Percentiles rank a stretch among this genome's conserved stretches.
phyloP scores from a whole-genome alignment of 2,797 vertebrate genomes.

The Onychomys leucogaster region DNA sequence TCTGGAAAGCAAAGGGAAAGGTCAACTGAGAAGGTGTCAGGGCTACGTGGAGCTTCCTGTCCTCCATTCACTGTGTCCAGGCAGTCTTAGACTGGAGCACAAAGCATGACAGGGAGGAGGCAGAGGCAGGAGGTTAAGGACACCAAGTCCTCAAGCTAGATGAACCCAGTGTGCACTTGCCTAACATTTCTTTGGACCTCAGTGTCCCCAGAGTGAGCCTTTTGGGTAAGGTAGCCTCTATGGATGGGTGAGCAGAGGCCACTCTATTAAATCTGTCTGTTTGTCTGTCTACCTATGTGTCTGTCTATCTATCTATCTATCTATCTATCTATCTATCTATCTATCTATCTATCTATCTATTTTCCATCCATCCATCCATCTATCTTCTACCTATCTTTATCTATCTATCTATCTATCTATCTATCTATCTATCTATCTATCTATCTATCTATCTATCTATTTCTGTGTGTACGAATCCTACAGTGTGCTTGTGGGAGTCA shows the following conservation, averaged over 20 bases:
- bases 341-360: not conserved
- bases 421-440: not conserved
- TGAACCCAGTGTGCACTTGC: not conserved
- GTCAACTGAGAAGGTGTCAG: not conserved
- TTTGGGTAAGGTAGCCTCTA: not conserved
- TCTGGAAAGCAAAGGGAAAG: constrained; percentile 78
- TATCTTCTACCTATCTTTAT: not conserved
- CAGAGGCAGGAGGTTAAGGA: not conserved
- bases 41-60: not conserved
- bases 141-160: not conserved
- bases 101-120: not conserved
- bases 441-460: not conserved
- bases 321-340: no score
- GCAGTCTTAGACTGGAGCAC: not conserved
- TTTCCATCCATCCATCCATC: not conserved
- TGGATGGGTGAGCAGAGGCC: not conserved
- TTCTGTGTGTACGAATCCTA: not conserved
- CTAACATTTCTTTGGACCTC: not conserved
- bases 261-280: not conserved
- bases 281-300: not conserved
- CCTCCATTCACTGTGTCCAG: not conserved
- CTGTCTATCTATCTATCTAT: not conserved
- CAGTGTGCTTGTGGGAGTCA: not conserved
- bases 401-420: not conserved
- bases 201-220: not conserved